Conservation (phyloP, 2,113 vertebrate species). For the Heterotilapia buettikoferi region DNA sequence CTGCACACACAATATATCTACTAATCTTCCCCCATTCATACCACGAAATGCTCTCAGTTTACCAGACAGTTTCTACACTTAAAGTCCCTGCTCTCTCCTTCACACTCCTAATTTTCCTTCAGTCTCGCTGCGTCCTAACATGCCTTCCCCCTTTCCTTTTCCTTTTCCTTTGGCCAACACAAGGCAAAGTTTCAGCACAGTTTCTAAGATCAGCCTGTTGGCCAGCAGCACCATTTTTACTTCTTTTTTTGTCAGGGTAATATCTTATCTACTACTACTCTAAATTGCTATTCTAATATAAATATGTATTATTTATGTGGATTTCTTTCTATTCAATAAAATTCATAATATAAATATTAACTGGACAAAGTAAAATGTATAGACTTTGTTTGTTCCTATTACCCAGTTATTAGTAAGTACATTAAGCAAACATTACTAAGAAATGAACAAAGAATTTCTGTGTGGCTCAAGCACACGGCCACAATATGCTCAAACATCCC, state of each 20-base stretch:
- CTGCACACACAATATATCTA: background rate
- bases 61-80: background rate
- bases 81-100: background rate
- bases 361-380: background rate
- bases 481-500: background rate
- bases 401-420: background rate
- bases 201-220: background rate
- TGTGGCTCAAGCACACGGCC: background rate
- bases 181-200: background rate
- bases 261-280: background rate
- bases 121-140: background rate
- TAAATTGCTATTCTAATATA: background rate
- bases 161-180: background rate
- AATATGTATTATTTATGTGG: background rate
- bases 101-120: background rate
- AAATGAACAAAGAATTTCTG: background rate
- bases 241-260: background rate
- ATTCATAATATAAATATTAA: background rate
- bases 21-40: background rate
- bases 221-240: background rate
- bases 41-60: background rate
- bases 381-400: background rate
- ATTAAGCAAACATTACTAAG: background rate
- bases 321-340: background rate
- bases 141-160: background rate